Conservation (phyloP, 2,888 invertebrate genomes). For the Catocala fraxini region DNA sequence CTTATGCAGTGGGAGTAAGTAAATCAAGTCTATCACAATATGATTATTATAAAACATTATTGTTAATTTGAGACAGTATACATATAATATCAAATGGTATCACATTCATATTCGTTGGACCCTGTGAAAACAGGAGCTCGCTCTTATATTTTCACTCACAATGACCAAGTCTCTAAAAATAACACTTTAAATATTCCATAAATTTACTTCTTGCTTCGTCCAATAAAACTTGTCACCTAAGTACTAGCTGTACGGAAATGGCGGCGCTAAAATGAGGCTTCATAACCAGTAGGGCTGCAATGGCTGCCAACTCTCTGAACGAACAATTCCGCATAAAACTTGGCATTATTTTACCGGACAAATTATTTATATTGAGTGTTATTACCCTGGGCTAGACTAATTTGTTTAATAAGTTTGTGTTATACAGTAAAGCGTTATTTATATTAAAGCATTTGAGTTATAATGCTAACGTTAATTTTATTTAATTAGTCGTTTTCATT, state of each 20-base stretch:
- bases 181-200: background rate
- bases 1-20: too few species aligned
- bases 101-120: too few species aligned
- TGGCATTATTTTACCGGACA: slow-evolving; percentile 34
- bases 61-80: too few species aligned
- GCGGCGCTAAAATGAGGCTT: slow-evolving; percentile 67
- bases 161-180: background rate
- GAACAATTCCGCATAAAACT: slow-evolving; percentile 38
- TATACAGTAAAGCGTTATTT: background rate
- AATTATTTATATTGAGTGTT: slow-evolving; percentile 28
- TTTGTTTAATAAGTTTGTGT: slow-evolving; percentile 10
- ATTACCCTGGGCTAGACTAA: slow-evolving; percentile 18
- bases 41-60: too few species aligned
- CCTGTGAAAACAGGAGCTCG: too few species aligned
- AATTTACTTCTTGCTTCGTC: slow-evolving; percentile 36
- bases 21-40: too few species aligned
- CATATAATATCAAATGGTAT: too few species aligned
- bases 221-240: slow-evolving; percentile 15
- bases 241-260: slow-evolving; percentile 15
- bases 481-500: too few species aligned
- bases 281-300: slow-evolving; percentile 58
- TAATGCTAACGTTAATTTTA: too few species aligned
- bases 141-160: background rate
- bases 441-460: background rate
- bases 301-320: slow-evolving; percentile 41